Evolutionary conservation across 2,797 vertebrate genomes (phyloP).

Genomic region (Leptoclinus maculatus): DNA sequence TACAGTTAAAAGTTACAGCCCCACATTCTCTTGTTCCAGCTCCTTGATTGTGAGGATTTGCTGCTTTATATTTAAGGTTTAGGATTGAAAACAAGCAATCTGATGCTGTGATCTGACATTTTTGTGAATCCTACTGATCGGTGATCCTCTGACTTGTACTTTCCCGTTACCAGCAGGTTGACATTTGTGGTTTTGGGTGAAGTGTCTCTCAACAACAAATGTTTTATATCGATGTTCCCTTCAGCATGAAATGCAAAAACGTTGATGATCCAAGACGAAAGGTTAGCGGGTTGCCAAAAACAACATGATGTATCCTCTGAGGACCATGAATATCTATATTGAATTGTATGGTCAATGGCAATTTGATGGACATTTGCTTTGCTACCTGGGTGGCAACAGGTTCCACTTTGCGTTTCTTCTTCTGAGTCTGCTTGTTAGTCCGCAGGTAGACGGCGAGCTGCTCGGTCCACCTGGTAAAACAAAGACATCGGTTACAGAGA

Average conservation of each 20-base stretch:
- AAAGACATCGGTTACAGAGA: neutral
- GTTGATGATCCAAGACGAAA: neutral
- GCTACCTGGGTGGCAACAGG: slow-evolving; percentile 70
- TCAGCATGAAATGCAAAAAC: no score
- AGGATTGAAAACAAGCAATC: neutral
- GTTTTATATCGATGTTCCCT: neutral
- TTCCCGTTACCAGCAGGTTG: no score
- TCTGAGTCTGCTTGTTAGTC: slow-evolving; percentile 76
- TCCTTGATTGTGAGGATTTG: neutral
- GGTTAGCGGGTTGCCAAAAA: neutral
- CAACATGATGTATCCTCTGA: neutral
- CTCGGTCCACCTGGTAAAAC: slow-evolving; percentile 77
- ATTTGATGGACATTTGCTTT: neutral
- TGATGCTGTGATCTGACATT: neutral
- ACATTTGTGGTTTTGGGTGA: no score
- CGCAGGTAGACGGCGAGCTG: slow-evolving; percentile 69
- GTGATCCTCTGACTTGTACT: neutral
- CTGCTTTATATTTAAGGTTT: neutral
- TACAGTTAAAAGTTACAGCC: no score
- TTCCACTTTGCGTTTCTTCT: slow-evolving; percentile 81
- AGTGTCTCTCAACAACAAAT: no score
- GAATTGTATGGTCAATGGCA: neutral
- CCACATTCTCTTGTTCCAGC: neutral
- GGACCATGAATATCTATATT: neutral
- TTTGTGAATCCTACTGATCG: neutral